These are phyloP conservation scores for Noctua comes DNA, from an alignment of 2,888 invertebrate species.

Conservation along the genomic window DNA sequence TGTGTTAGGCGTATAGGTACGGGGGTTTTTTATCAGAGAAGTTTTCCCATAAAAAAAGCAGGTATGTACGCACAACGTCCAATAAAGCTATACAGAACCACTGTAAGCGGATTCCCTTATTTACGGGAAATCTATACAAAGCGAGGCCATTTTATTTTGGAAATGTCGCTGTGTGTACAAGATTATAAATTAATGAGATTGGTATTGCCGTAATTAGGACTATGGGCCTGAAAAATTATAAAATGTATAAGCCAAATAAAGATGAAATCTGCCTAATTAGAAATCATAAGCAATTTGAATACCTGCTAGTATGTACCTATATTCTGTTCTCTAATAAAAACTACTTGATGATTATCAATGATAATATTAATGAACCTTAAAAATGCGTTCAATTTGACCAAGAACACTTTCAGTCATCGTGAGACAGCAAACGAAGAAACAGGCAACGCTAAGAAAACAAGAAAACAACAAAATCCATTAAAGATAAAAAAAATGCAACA, in stretches of 20 bases:
- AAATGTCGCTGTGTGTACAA: background rate
- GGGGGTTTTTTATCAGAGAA: background rate
- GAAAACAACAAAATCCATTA: background rate
- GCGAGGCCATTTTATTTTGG: background rate
- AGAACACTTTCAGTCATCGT: background rate
- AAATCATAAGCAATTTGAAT: background rate
- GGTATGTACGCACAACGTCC: background rate
- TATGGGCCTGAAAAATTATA: background rate
- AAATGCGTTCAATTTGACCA: background rate
- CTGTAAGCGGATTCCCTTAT: background rate
- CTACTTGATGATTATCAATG: background rate
- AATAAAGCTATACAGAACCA: background rate
- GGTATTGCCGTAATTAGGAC: background rate
- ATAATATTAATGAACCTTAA: background rate
- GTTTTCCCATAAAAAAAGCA: background rate
- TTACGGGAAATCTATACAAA: background rate
- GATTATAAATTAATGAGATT: background rate
- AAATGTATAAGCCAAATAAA: background rate
- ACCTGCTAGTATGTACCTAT: background rate
- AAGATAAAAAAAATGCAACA: conserved; percentile 27
- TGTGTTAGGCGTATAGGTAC: background rate
- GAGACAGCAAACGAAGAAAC: background rate
- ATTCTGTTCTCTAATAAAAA: background rate
- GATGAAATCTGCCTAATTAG: background rate
- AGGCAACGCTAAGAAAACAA: background rate